A percentile compares a stretch with the other conserved stretches of the same genome.
Evolutionary conservation across 2,797 vertebrate species (phyloP).

Genomic region (Chelmon rostratus): DNA sequence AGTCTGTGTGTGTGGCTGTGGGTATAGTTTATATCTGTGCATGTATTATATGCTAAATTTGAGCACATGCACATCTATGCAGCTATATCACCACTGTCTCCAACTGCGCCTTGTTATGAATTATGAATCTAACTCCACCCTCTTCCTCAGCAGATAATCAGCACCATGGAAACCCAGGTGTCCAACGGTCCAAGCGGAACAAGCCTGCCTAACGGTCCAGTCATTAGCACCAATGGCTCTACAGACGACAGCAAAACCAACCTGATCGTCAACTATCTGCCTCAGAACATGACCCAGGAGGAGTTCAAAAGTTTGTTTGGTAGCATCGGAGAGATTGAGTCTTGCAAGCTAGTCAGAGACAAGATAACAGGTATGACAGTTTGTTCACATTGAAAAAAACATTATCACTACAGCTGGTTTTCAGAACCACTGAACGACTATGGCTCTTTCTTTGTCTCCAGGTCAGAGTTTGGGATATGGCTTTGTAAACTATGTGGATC

Average conservation of each 20-base stretch:
- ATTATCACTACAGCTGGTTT: neutral
- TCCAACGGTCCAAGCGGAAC: slow-evolving; percentile 93
- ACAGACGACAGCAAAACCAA: slow-evolving; percentile 98
- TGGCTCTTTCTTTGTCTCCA: slow-evolving; percentile 70
- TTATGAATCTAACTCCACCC: slow-evolving; percentile 69
- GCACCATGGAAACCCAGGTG: slow-evolving; percentile 99
- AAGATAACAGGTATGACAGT: slow-evolving; percentile 93
- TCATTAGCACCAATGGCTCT: slow-evolving; percentile 91
- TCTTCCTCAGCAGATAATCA: slow-evolving; percentile 97
- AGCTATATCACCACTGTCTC: slow-evolving; percentile 2
- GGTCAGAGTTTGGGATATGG: slow-evolving; percentile 98
- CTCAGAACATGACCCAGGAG: slow-evolving; percentile 99
- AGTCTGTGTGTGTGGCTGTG: slow-evolving; percentile 4
- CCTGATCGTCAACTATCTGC: slow-evolving; percentile 98
- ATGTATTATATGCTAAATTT: slow-evolving; percentile 38
- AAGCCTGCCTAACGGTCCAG: slow-evolving; percentile 92
- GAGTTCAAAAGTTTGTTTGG: slow-evolving; percentile 98
- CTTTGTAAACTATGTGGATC: slow-evolving; percentile 98
- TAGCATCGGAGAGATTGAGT: slow-evolving; percentile 97
- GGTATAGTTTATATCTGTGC: slow-evolving; percentile 21
- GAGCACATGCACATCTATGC: slow-evolving; percentile 28
- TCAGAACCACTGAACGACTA: slow-evolving; percentile 14
- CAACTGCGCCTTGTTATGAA: slow-evolving; percentile 37
- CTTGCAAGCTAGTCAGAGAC: slow-evolving; percentile 96
- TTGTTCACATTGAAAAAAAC: neutral